Evolutionary conservation across 2,888 invertebrate genomes (phyloP).

Genomic region (Caenorhabditis afra): DNA sequence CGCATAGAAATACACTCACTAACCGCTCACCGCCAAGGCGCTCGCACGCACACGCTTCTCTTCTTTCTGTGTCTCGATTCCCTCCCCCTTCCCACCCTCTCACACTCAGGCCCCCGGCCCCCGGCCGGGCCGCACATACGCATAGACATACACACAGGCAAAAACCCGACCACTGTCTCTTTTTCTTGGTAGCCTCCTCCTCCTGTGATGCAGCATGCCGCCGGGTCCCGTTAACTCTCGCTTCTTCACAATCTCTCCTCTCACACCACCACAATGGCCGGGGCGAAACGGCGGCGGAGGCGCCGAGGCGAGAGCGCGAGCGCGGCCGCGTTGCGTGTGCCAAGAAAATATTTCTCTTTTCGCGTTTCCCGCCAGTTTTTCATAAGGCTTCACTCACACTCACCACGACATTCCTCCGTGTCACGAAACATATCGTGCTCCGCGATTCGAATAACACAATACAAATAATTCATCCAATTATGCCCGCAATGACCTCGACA

Average conservation of each 20-base stretch:
- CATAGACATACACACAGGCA: constrained; percentile 38
- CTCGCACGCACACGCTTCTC: constrained; percentile 34
- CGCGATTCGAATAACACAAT: constrained; percentile 3
- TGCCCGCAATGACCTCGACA: neutral
- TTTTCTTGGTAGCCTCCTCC: constrained; percentile 37
- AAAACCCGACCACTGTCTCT: constrained; percentile 53
- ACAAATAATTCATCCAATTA: neutral
- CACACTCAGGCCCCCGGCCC: constrained; percentile 45
- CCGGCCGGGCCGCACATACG: constrained; percentile 37
- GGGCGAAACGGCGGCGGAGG: neutral
- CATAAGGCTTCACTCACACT: constrained; percentile 47
- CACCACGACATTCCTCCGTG: constrained; percentile 27
- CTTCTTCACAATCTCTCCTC: constrained; percentile 35
- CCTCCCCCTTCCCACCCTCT: constrained; percentile 18
- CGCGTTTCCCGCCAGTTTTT: neutral
- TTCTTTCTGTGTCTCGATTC: constrained; percentile 49
- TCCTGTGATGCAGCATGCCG: constrained; percentile 12
- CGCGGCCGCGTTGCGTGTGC: constrained; percentile 45
- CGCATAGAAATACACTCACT: constrained; percentile 38
- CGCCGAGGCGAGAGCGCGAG: constrained; percentile 9
- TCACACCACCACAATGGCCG: constrained; percentile 37
- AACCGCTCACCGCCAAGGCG: constrained; percentile 48
- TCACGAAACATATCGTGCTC: constrained; percentile 17
- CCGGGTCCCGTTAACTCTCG: constrained; percentile 29
- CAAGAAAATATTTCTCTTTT: too few species aligned